These are phyloP conservation scores for Erinaceus europaeus DNA, from an alignment of 2,113 vertebrate species.

Conservation along the genomic window DNA sequence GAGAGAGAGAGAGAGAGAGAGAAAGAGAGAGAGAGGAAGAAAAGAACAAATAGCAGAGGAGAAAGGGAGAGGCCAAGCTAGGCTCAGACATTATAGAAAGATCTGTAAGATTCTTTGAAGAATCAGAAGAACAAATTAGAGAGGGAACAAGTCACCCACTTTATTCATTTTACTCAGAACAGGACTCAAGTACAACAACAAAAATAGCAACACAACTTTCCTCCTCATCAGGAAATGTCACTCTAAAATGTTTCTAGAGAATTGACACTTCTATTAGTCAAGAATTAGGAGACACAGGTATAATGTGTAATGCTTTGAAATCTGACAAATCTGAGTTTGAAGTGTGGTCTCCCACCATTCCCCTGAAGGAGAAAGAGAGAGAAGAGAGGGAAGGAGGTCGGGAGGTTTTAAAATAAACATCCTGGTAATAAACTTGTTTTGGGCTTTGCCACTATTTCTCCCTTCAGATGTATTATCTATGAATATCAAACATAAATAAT, in stretches of 20 bases:
- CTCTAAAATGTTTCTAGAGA: neutral
- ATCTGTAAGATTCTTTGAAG: neutral
- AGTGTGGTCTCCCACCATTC: no score
- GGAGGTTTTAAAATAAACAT: no score
- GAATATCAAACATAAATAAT: neutral
- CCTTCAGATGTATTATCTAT: neutral
- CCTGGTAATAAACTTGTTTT: neutral
- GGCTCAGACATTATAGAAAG: no score
- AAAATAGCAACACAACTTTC: neutral
- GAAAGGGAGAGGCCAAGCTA: no score
- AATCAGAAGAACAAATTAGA: neutral
- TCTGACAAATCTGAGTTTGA: neutral
- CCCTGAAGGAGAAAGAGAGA: no score
- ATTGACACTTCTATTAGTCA: neutral
- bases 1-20: no score
- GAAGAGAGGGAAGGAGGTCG: no score
- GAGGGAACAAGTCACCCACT: neutral
- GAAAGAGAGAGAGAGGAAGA: no score
- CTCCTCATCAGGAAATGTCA: neutral
- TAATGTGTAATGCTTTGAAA: neutral
- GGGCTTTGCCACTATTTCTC: neutral
- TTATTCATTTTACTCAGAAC: neutral
- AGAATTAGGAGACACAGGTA: no score
- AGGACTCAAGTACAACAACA: neutral
- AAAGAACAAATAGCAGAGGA: no score